Evolutionary conservation across 2,797 vertebrate species (phyloP), one percentile per base, ranked within the genome.

Genomic region (Phrynocephalus guinanensis): DNA sequence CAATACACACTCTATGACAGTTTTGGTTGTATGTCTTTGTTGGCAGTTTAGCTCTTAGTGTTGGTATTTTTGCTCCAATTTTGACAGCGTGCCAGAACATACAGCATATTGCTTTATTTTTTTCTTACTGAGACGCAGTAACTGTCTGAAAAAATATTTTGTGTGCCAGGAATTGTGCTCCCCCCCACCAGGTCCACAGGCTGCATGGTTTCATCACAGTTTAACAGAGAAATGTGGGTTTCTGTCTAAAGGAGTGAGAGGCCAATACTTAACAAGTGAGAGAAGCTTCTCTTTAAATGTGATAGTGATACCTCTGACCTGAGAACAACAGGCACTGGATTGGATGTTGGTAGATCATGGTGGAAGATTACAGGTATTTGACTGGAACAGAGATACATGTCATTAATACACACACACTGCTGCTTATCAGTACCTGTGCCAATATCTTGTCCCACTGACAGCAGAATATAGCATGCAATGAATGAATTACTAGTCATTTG

Each of bases 151-250:
- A 44, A 89, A 87, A 71, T 83, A 71, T 86, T 76, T 89, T 89
- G 5, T 78, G 30, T 91, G 60, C 81, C 83, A 89, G 60, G 87
- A 22, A 5, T 50, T 50, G 82, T 87, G 91, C 91, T 26, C 91
- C 89, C 72, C 89, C 68, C 70, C 88, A 33, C 85, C 33, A 48
- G 11, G 26, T 30, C 18, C 73, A 73, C 87, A 22, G n/a, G 86
- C 87, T 91, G 26, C 68, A 72, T 91, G 77, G 82, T 86, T 79
- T 79, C 86, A 38, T 82, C 73, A 82, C 2, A 48, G 20, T 91
- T 18, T 81, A 87, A 83, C 20, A 22, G n/a, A 70, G 38, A 72
- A 85, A 84, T 84, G 3, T 83, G 24, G 63, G 70, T 89, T 68
- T 50, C 78, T 90, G 50, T 48, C 70, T 89, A 68, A 44, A 82